These are phyloP conservation scores for Dioctria rufipes DNA, from an alignment of 2,888 invertebrate genomes.

Conservation along the genomic window DNA sequence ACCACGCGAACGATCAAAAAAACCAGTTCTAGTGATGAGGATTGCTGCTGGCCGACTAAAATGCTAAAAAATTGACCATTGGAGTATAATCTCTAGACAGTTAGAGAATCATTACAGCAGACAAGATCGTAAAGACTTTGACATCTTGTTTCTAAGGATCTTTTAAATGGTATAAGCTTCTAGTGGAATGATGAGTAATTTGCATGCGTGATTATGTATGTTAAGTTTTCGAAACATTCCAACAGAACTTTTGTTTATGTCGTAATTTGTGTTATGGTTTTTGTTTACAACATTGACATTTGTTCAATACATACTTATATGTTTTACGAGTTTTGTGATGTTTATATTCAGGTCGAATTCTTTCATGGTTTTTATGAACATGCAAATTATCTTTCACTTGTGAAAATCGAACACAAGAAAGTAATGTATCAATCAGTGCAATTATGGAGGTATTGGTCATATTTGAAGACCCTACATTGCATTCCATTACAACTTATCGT, in stretches of 20 bases:
- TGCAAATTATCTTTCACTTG: too few relatives aligned
- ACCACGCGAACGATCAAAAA: constrained; percentile 19
- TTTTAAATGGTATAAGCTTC: constrained; percentile 25
- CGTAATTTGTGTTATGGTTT: too few relatives aligned
- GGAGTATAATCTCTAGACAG: constrained; percentile 50
- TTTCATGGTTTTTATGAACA: too few relatives aligned
- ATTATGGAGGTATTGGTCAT: too few relatives aligned
- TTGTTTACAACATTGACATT: too few relatives aligned
- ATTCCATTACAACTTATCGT: too few relatives aligned
- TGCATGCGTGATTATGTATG: neutral
- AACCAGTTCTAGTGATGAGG: constrained; percentile 16
- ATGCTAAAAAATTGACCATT: constrained; percentile 50
- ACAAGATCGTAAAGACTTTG: constrained; percentile 57
- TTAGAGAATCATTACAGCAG: constrained; percentile 54
- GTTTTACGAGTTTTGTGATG: too few relatives aligned
- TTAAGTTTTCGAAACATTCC: neutral
- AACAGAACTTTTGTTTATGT: neutral
- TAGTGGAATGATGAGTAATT: constrained; percentile 18
- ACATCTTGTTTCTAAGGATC: constrained; percentile 54
- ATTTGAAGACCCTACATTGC: too few relatives aligned
- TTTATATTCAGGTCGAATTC: too few relatives aligned
- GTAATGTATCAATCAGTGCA: too few relatives aligned
- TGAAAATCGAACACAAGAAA: too few relatives aligned
- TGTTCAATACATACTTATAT: too few relatives aligned
- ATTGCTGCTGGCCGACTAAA: constrained; percentile 26